Evolutionary conservation across 2,888 invertebrate species (phyloP), one percentile per base, ranked within the genome.

Genomic region (Drosophila dives): DNA sequence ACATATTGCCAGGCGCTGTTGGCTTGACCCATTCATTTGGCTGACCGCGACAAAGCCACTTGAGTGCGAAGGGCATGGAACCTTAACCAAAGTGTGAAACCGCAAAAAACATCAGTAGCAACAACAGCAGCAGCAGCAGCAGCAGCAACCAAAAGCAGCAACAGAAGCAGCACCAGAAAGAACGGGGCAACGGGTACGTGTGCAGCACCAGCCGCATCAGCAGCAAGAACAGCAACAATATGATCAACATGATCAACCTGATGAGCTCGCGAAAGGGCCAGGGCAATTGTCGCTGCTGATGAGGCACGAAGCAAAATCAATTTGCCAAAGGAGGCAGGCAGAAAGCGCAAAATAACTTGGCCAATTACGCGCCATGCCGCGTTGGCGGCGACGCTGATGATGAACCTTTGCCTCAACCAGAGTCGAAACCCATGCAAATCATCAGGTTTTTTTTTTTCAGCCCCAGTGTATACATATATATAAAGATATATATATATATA

Each of bases 31-130:
- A 86, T 71, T 38, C 54, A 54, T 54, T 54, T 73, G 75, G 42
- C 67, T 72, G 79, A 61, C 74, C 77, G 60, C 62, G 69, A 32
- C 53, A 70, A 56, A 38, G 38, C 51, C 42, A 51, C 38, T 40
- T 64, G 68, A 84, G 82, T 78, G 86, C 81, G 74, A 78, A 85
- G 88, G 81, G 88, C 86, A 83, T 74, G 70, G 71, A 91, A 86
- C 83, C 83, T 87, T 91, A 91, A 91, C 91, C 91, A 92, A 92
- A 92, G 92, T 92, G 92, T 92, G 92, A 92, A 92, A 92, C 92
- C 92, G 91, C 92, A 92, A 87, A 86, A 90, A 92, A 92, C 89
- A 90, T 91, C 92, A 88, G 92, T 92, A 92, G 92, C 92, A 78
- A 51, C 34, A 61, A 80, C 80, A 80, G 50, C 48, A 59, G 69